These are phyloP conservation scores for Cynocephalus volans DNA, from an alignment of 2,113 vertebrate genomes.

Conservation along the genomic window DNA sequence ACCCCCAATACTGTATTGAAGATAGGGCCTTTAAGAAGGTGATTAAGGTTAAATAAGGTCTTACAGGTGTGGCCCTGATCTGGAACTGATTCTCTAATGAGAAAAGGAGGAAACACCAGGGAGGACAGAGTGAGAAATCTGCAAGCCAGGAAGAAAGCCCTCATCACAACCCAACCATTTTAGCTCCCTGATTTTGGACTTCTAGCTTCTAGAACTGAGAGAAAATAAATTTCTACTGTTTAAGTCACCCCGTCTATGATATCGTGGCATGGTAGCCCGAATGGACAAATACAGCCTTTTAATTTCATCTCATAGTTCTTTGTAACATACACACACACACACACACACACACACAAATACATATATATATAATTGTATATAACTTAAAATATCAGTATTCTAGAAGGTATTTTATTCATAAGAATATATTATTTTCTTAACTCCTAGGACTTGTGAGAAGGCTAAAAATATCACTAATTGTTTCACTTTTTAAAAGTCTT, in stretches of 20 bases:
- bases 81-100: background rate
- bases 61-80: background rate
- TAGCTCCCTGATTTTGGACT: background rate
- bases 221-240: background rate
- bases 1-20: background rate
- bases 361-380: background rate
- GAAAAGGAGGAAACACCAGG: background rate
- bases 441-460: background rate
- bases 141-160: background rate
- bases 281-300: background rate
- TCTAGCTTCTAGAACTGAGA: background rate
- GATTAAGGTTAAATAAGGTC: background rate
- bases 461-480: conserved; percentile 73
- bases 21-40: background rate
- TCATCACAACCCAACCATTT: rapidly evolving
- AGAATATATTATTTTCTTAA: background rate
- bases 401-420: background rate
- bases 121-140: background rate
- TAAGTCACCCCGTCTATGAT: background rate
- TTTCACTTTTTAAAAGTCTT: background rate
- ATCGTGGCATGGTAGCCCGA: background rate
- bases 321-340: background rate
- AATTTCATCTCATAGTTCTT: background rate
- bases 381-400: conserved; percentile 28
- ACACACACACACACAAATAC: background rate